Evolutionary conservation across 2,888 invertebrate species (phyloP).

Genomic region (Gnatocerus cornutus): DNA sequence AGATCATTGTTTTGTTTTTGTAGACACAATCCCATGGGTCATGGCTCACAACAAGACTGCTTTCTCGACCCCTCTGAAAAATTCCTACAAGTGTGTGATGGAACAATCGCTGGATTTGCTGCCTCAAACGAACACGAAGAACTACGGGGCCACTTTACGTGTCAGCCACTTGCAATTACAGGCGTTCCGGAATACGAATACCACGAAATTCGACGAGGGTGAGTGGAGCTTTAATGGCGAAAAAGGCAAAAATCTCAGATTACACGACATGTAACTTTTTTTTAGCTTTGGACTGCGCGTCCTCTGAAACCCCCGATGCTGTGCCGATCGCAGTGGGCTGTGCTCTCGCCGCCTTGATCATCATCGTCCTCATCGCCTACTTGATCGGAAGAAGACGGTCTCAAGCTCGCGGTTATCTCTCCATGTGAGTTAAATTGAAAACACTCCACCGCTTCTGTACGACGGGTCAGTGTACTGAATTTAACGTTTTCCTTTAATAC

Average conservation of each 20-base stretch:
- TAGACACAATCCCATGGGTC: not conserved
- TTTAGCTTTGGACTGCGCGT: slow-evolving; percentile 82
- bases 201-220: slow-evolving; percentile 78
- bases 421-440: slow-evolving; percentile 78
- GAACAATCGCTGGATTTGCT: slow-evolving; percentile 76
- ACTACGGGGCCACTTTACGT: slow-evolving; percentile 72
- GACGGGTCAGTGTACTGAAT: slow-evolving; percentile 50
- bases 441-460: slow-evolving; percentile 58
- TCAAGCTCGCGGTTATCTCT: slow-evolving; percentile 89
- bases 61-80: slow-evolving; percentile 76
- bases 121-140: slow-evolving; percentile 47
- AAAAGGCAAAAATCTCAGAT: no score
- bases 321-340: slow-evolving; percentile 98
- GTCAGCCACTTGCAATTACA: slow-evolving; percentile 81
- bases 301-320: slow-evolving; percentile 85
- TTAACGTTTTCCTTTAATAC: slow-evolving; percentile 32
- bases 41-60: slow-evolving; percentile 70
- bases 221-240: no score
- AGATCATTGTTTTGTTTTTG: no score
- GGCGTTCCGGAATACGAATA: slow-evolving; percentile 77
- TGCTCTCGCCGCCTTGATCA: slow-evolving; percentile 90
- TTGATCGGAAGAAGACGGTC: slow-evolving; percentile 91
- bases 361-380: slow-evolving; percentile 94
- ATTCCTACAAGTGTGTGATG: slow-evolving; percentile 83
- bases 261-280: no score